Conservation (phyloP, 2,113 vertebrate genomes). For the Cynocephalus volans region DNA sequence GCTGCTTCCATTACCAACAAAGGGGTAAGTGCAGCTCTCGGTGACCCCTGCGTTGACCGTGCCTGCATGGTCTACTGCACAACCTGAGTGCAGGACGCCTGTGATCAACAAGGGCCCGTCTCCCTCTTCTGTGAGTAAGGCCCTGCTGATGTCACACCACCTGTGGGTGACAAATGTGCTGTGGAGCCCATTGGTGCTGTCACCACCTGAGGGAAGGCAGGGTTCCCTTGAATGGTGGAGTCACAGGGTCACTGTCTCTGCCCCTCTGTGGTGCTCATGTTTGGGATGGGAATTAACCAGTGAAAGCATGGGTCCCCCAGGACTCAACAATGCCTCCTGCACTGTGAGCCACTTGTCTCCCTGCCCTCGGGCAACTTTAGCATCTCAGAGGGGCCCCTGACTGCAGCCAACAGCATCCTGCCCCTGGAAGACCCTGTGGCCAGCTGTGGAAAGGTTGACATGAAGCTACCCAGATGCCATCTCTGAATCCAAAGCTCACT, state of each 20-base stretch:
- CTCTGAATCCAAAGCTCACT: slow-evolving; percentile 88
- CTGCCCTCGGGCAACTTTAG: slow-evolving; percentile 94
- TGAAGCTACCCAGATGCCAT: slow-evolving; percentile 91
- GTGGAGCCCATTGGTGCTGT: slow-evolving; percentile 95
- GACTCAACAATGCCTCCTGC: slow-evolving; percentile 93
- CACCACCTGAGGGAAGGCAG: slow-evolving; percentile 93
- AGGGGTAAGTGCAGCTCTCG: slow-evolving; percentile 92
- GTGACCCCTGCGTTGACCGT: slow-evolving; percentile 94
- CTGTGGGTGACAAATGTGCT: slow-evolving; percentile 92
- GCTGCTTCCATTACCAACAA: slow-evolving; percentile 88
- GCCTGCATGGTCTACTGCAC: slow-evolving; percentile 93
- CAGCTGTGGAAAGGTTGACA: slow-evolving; percentile 94
- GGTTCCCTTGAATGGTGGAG: slow-evolving; percentile 94
- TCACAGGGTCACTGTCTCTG: slow-evolving; percentile 94
- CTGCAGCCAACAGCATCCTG: slow-evolving; percentile 92
- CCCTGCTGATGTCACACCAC: slow-evolving; percentile 92
- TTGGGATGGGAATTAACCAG: slow-evolving; percentile 95
- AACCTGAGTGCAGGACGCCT: slow-evolving; percentile 92
- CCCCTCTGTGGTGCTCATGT: slow-evolving; percentile 95
- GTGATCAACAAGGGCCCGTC: slow-evolving; percentile 90
- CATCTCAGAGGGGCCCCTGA: slow-evolving; percentile 94
- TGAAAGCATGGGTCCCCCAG: slow-evolving; percentile 91
- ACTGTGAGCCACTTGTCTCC: slow-evolving; percentile 94
- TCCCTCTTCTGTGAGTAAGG: slow-evolving; percentile 93
- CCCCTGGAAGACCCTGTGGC: slow-evolving; percentile 95